A percentile compares a stretch with the other conserved stretches of the same genome.
Evolutionary conservation across 2,797 vertebrate genomes (phyloP).

Genomic region (Presbytis comata): DNA sequence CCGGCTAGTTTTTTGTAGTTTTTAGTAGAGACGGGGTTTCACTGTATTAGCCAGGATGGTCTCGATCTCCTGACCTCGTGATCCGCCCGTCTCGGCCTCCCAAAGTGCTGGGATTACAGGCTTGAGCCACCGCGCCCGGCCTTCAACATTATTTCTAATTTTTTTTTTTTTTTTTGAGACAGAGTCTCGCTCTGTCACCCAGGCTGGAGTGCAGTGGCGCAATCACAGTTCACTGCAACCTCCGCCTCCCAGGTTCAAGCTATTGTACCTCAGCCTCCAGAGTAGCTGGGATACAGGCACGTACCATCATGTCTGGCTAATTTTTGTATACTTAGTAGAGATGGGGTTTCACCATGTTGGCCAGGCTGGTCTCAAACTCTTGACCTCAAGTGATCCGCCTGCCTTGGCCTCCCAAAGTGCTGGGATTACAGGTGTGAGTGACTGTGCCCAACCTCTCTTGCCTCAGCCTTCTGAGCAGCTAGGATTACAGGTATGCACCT

Average conservation of each 20-base stretch:
- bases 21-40: no score
- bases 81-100: no score
- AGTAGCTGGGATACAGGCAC: neutral
- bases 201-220: neutral
- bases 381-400: neutral
- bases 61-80: no score
- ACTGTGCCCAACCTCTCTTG: no score
- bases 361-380: neutral
- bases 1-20: no score
- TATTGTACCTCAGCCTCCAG: neutral
- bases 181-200: neutral
- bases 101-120: no score
- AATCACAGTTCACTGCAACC: neutral
- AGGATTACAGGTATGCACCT: no score
- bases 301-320: neutral
- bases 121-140: no score
- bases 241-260: neutral
- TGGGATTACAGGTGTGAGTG: no score
- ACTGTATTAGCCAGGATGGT: no score
- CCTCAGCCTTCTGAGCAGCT: no score
- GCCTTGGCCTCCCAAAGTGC: neutral
- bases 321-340: neutral
- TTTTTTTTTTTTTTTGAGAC: neutral
- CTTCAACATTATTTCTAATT: neutral
- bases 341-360: neutral